These are phyloP conservation scores for Benitochromis conjunctus DNA, from an alignment of 2,113 vertebrate species.

Conservation along the genomic window DNA sequence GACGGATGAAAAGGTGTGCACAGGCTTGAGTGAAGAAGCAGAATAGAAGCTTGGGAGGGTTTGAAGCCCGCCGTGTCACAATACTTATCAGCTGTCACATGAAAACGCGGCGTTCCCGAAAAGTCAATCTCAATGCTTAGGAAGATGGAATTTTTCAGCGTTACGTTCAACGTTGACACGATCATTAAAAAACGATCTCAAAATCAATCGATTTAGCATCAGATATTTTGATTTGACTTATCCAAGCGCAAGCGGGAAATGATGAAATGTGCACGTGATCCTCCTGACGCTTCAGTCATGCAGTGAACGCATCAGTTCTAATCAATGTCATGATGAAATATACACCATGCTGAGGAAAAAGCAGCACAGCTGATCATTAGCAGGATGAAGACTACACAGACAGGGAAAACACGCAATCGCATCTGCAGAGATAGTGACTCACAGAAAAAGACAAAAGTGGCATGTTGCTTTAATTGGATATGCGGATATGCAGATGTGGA, in stretches of 20 bases:
- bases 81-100: conserved; percentile 13
- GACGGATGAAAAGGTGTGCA: conserved; percentile 19
- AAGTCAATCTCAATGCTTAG: not conserved
- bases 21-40: conserved; percentile 36
- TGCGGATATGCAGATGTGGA: not conserved
- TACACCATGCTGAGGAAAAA: not conserved
- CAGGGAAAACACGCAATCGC: not conserved
- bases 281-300: not conserved
- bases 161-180: not conserved
- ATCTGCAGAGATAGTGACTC: not conserved
- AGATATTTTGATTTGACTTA: not conserved
- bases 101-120: conserved; percentile 4
- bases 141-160: not conserved
- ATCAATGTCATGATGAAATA: not conserved
- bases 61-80: conserved; percentile 24
- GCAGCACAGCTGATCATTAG: conserved; percentile 21
- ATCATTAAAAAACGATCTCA: not conserved
- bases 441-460: not conserved
- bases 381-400: not conserved
- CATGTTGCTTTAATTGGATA: not conserved
- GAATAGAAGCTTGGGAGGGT: conserved; percentile 17
- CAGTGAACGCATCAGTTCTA: not conserved
- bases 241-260: not conserved
- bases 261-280: not conserved
- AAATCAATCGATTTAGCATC: not conserved